Conservation (phyloP, 2,113 vertebrate species). For the Serilophus lunatus region DNA sequence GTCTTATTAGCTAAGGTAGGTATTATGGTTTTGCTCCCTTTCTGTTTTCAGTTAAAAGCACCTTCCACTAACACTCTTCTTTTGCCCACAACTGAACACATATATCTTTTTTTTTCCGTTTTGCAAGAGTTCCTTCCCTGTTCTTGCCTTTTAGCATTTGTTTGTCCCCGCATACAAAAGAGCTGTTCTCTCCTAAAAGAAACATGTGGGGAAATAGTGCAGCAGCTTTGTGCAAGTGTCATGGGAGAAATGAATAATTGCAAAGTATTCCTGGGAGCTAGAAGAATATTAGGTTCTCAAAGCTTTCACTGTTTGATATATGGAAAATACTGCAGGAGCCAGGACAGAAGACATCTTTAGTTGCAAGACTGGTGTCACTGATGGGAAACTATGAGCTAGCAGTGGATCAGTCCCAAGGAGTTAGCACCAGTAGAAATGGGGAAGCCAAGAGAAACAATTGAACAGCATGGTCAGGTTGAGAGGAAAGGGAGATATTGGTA, state of each 20-base stretch:
- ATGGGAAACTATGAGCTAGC: background rate
- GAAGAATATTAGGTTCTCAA: background rate
- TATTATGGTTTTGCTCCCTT: background rate
- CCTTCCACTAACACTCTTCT: background rate
- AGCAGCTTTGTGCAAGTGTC: background rate
- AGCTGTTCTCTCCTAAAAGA: background rate
- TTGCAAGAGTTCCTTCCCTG: background rate
- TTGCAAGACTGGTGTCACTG: background rate
- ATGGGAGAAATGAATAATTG: background rate
- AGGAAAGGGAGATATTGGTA: background rate
- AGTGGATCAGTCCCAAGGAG: background rate
- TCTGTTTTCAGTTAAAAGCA: background rate
- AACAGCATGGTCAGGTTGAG: background rate
- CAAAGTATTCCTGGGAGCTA: background rate
- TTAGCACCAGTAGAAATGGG: background rate
- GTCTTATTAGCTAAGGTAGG: background rate
- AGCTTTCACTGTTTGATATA: background rate
- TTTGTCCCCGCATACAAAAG: background rate
- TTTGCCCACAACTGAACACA: background rate
- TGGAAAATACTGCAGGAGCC: background rate
- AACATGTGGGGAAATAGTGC: background rate
- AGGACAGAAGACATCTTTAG: background rate
- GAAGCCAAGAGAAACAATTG: background rate
- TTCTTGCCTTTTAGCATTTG: background rate
- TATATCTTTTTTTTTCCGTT: background rate